phyloP scores from a whole-genome alignment of 2,888 invertebrate genomes.

The Luffia ferchaultella region DNA sequence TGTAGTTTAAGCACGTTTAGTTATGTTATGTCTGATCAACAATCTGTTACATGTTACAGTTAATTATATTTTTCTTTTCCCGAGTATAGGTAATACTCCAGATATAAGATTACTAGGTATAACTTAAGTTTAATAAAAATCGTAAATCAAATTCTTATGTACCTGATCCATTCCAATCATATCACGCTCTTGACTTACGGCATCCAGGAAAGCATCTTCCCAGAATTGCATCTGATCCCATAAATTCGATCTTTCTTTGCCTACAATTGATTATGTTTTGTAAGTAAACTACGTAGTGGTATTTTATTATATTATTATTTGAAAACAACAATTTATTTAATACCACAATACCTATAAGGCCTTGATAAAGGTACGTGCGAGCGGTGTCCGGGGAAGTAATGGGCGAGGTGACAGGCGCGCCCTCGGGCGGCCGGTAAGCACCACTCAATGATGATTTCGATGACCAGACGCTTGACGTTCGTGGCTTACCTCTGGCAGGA shows the following conservation, averaged over 20 bases:
- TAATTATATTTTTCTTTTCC: too few species aligned
- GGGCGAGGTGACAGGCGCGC: slow-evolving; percentile 83
- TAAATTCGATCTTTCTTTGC: slow-evolving; percentile 84
- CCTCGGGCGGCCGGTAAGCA: slow-evolving; percentile 85
- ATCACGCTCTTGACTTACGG: slow-evolving; percentile 96
- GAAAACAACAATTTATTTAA: background rate
- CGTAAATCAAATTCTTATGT: too few species aligned
- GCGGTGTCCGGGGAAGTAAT: slow-evolving; percentile 91
- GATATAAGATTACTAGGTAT: too few species aligned
- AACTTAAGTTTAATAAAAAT: too few species aligned
- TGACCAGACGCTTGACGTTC: slow-evolving; percentile 91
- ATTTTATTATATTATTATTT: background rate
- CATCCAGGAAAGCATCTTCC: slow-evolving; percentile 99
- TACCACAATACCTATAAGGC: slow-evolving; percentile 66
- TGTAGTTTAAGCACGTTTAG: too few species aligned
- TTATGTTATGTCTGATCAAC: too few species aligned
- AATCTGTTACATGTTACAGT: too few species aligned
- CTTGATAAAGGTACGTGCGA: slow-evolving; percentile 92
- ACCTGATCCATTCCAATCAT: slow-evolving; percentile 99
- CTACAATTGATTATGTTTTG: slow-evolving; percentile 20
- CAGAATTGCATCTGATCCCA: slow-evolving; percentile 99
- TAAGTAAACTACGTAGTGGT: background rate
- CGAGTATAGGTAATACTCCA: too few species aligned
- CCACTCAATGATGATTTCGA: slow-evolving; percentile 89
- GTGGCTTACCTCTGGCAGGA: slow-evolving; percentile 66